Evolutionary conservation across 1,140 invertebrate species (phyloP).

Genomic region (Drosophila kohkoa): DNA sequence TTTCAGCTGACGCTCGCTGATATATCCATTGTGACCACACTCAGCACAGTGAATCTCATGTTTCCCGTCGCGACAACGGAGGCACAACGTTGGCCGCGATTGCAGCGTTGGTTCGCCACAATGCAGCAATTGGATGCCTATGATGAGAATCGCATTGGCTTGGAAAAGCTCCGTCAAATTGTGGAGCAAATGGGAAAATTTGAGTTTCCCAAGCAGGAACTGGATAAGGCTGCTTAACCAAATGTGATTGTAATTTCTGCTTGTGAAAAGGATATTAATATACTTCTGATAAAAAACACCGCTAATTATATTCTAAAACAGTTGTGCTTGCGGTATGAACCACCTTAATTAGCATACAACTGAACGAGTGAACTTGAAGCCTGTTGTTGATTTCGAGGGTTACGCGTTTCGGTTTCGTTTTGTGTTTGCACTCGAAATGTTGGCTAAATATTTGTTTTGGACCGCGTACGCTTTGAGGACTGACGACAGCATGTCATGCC

Average conservation of each 20-base stretch:
- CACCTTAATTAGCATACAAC: constrained; percentile 26
- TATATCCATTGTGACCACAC: constrained; percentile 80
- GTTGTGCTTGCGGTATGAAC: not conserved
- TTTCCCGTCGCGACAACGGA: constrained; percentile 64
- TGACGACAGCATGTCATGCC: constrained; percentile 71
- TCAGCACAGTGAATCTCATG: constrained; percentile 83
- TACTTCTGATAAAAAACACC: constrained; percentile 7
- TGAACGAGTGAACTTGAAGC: constrained; percentile 9
- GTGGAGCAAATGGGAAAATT: constrained; percentile 70
- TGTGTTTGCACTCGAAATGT: constrained; percentile 63
- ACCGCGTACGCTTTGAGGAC: constrained; percentile 18
- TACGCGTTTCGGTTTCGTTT: constrained; percentile 5
- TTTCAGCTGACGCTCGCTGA: constrained; percentile 80
- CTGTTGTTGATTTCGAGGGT: constrained; percentile 23
- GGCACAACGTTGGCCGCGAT: constrained; percentile 59
- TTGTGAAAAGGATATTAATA: constrained; percentile 8
- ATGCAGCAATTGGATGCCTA: constrained; percentile 75
- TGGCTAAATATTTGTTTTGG: constrained; percentile 64
- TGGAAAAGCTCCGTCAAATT: constrained; percentile 64
- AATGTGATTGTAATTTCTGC: constrained; percentile 12
- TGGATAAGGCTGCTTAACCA: constrained; percentile 4
- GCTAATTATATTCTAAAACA: constrained; percentile 40
- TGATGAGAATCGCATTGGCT: constrained; percentile 60
- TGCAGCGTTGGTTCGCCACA: constrained; percentile 66
- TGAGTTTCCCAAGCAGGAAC: constrained; percentile 57